These are phyloP conservation scores for Aulostomus chinensis DNA, from an alignment of 2,797 vertebrate species.

Conservation along the genomic window DNA sequence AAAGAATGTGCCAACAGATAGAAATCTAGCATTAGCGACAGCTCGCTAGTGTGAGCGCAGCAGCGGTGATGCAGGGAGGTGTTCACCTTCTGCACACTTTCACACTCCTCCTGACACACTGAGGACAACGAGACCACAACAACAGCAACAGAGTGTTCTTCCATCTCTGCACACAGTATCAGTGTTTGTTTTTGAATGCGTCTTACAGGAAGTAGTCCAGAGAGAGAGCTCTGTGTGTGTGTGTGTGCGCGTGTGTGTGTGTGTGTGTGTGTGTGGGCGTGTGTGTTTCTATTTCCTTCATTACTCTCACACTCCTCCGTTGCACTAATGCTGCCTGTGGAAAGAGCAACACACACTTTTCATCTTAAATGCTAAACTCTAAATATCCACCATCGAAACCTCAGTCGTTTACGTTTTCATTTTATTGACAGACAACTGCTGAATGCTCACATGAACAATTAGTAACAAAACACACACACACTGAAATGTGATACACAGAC, in stretches of 20 bases:
- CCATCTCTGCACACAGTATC: too few relatives aligned
- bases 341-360: conserved; percentile 12
- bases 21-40: conserved; percentile 45
- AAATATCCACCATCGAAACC: too few relatives aligned
- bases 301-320: conserved; percentile 7
- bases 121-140: too few relatives aligned
- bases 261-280: conserved; percentile 10
- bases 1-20: conserved; percentile 44
- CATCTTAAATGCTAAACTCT: too few relatives aligned
- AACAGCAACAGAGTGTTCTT: background rate
- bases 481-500: background rate
- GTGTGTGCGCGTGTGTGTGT: conserved; percentile 10
- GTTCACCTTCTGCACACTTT: conserved; percentile 12
- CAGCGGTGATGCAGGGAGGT: background rate
- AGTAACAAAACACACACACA: background rate
- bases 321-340: conserved; percentile 23
- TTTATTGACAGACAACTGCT: too few relatives aligned
- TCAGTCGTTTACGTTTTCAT: too few relatives aligned
- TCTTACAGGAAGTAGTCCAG: background rate
- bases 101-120: conserved; percentile 5
- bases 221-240: background rate
- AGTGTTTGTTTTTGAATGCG: background rate
- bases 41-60: conserved; percentile 16
- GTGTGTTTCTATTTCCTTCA: conserved; percentile 32
- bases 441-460: too few relatives aligned